These are phyloP conservation scores for Alligator sinensis DNA, from an alignment of 2,113 vertebrate species.

Conservation along the genomic window DNA sequence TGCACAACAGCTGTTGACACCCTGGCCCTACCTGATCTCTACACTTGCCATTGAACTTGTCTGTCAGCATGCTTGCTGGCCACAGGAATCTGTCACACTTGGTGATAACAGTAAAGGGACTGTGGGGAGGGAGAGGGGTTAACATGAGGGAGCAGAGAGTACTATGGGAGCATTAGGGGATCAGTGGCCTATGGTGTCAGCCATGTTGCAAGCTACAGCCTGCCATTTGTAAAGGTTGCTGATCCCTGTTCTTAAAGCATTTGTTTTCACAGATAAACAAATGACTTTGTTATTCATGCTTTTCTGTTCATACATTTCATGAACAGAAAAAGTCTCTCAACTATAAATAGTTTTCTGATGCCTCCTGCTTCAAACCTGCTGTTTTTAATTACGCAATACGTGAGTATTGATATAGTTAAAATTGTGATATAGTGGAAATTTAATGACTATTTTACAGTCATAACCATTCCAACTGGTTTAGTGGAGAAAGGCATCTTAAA, in stretches of 20 bases:
- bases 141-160: no score
- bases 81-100: no score
- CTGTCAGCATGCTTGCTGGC: no score
- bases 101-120: no score
- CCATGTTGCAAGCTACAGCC: no score
- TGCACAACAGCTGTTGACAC: no score
- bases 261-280: background rate
- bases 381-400: background rate
- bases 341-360: constrained; percentile 46
- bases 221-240: no score
- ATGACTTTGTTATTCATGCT: constrained; percentile 19
- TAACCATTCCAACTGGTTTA: constrained; percentile 51
- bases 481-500: constrained; percentile 53
- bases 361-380: constrained; percentile 67
- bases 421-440: background rate
- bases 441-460: background rate
- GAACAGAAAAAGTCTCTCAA: constrained; percentile 17
- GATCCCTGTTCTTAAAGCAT: background rate
- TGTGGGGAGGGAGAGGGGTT: no score
- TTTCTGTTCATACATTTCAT: background rate
- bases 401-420: background rate
- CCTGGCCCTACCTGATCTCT: no score
- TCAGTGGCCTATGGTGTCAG: no score
- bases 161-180: no score
- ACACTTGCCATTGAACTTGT: no score